phyloP scores from a whole-genome alignment of 2,888 invertebrate species.

The Tupiocoris notatus region DNA sequence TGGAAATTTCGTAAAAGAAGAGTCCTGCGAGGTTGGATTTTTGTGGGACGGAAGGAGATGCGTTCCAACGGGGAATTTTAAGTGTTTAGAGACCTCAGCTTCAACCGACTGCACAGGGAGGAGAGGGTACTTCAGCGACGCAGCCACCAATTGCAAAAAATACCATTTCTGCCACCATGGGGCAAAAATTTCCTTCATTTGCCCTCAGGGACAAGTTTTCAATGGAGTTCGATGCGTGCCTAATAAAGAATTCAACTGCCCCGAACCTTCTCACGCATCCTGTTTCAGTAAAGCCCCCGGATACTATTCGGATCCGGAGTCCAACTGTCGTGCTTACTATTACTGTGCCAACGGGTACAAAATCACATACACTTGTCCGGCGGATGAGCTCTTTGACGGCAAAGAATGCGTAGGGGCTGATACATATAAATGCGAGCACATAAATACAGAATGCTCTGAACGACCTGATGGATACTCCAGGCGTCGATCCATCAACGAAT shows the following conservation, averaged over 20 bases:
- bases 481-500: conserved; percentile 55
- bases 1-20: neutral
- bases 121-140: conserved; percentile 9
- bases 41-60: conserved; percentile 18
- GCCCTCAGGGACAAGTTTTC: conserved; percentile 56
- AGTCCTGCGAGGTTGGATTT: neutral
- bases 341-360: conserved; percentile 60
- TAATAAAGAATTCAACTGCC: conserved; percentile 49
- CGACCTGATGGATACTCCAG: conserved; percentile 61
- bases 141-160: conserved; percentile 56
- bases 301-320: conserved; percentile 56
- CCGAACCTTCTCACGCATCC: conserved; percentile 49
- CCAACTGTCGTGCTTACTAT: conserved; percentile 62
- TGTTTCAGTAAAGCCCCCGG: conserved; percentile 60
- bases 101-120: neutral
- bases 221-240: conserved; percentile 57
- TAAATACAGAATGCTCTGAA: conserved; percentile 57
- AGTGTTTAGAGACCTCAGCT: neutral
- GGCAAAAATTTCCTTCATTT: conserved; percentile 52
- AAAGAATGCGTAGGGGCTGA: conserved; percentile 56
- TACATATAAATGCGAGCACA: conserved; percentile 54
- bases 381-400: conserved; percentile 60
- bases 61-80: neutral
- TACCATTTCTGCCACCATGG: conserved; percentile 59
- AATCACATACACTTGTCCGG: conserved; percentile 61